phyloP scores from a whole-genome alignment of 92 coral and sea anemone genomes.

The Phenganax subtilis region DNA sequence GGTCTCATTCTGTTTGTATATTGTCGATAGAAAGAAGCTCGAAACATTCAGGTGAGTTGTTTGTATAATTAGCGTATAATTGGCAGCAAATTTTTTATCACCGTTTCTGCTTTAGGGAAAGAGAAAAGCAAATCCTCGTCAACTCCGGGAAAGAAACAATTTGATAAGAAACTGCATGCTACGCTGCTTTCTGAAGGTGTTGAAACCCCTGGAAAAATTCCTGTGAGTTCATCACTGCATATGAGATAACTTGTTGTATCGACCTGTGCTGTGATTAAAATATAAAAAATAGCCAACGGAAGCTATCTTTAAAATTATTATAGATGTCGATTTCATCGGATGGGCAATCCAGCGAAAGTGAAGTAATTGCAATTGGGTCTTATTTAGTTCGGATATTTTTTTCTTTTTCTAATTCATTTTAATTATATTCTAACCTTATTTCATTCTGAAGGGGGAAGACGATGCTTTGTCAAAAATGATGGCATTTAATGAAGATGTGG shows the following conservation, averaged over 20 bases:
- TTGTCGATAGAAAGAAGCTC: conserved; percentile 71
- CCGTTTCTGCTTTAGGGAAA: not conserved
- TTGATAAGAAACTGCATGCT: conserved; percentile 35
- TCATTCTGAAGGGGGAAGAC: conserved; percentile 49
- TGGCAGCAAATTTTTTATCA: too few relatives aligned
- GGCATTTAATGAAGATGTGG: conserved; percentile 84
- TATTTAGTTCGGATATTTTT: not conserved
- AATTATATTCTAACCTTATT: not conserved
- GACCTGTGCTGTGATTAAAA: not conserved
- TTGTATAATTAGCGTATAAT: not conserved
- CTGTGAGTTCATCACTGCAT: not conserved
- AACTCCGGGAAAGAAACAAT: conserved; percentile 18
- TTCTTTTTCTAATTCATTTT: not conserved
- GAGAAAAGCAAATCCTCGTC: conserved; percentile 5
- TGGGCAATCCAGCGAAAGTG: conserved; percentile 35
- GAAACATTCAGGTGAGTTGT: conserved; percentile 20
- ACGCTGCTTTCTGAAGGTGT: conserved; percentile 37
- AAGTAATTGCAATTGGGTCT: conserved; percentile 12
- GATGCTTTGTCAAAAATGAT: conserved; percentile 78
- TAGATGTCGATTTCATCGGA: not conserved
- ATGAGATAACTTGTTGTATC: not conserved
- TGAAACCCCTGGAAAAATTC: conserved; percentile 8
- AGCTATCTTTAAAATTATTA: not conserved
- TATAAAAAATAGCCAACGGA: not conserved
- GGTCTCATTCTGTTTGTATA: conserved; percentile 95